These are phyloP conservation scores for Hestina assimilis DNA, from an alignment of 1,140 invertebrate species.

Conservation along the genomic window DNA sequence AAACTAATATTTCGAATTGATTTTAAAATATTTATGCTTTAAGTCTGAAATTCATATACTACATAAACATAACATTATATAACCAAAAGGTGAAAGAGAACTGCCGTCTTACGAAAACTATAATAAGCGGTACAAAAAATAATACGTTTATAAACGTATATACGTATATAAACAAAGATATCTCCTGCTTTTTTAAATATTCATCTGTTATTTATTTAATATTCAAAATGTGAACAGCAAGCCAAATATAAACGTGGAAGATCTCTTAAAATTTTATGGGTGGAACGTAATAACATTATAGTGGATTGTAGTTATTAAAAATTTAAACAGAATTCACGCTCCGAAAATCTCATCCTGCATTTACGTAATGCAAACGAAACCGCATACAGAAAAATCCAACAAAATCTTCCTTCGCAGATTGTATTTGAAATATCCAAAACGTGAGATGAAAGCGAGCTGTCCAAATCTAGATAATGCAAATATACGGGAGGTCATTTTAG, in stretches of 20 bases:
- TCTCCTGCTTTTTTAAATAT: background rate
- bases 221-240: background rate
- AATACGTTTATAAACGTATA: too few species aligned
- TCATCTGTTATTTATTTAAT: background rate
- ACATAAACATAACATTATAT: too few species aligned
- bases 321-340: slow-evolving; percentile 23
- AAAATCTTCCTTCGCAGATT: slow-evolving; percentile 62
- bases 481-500: slow-evolving; percentile 27
- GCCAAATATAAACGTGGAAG: background rate
- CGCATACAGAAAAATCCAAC: slow-evolving; percentile 42
- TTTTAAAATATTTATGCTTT: background rate
- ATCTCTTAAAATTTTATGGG: background rate
- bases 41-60: background rate
- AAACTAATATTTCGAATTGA: slow-evolving; percentile 12
- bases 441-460: slow-evolving; percentile 59
- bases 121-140: too few species aligned
- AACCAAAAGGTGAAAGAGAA: background rate
- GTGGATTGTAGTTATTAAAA: slow-evolving; percentile 22
- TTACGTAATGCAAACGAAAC: slow-evolving; percentile 43
- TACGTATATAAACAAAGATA: background rate
- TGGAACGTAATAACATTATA: slow-evolving; percentile 2
- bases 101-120: too few species aligned
- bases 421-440: slow-evolving; percentile 68
- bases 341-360: slow-evolving; percentile 36
- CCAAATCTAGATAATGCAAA: slow-evolving; percentile 67